phyloP scores from a whole-genome alignment of 2,888 invertebrate genomes.

The Diloba caeruleocephala region DNA sequence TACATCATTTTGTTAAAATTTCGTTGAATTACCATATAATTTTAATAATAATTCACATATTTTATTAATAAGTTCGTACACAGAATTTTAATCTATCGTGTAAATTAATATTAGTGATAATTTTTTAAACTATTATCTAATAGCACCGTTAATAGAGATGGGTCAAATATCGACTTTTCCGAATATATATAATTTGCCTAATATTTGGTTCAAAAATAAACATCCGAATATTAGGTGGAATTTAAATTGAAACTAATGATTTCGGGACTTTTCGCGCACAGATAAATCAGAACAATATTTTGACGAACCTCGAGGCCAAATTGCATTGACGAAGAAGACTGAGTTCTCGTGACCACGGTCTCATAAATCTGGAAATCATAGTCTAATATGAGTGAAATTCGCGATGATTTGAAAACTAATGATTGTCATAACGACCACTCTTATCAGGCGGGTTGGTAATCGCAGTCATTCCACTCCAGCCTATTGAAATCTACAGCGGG shows the following conservation, averaged over 20 bases:
- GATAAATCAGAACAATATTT: too few species aligned
- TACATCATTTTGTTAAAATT: slow-evolving; percentile 16
- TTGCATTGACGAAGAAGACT: too few species aligned
- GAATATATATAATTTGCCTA: background rate
- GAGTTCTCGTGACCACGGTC: too few species aligned
- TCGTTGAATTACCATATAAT: background rate
- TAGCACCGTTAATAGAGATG: background rate
- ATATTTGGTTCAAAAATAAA: background rate
- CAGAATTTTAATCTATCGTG: slow-evolving; percentile 14
- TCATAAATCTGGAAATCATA: too few species aligned
- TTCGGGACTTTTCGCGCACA: too few species aligned
- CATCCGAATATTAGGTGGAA: slow-evolving; percentile 8
- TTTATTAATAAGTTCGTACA: slow-evolving; percentile 1
- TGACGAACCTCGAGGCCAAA: too few species aligned
- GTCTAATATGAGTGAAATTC: too few species aligned
- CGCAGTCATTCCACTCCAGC: too few species aligned
- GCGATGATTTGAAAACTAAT: background rate
- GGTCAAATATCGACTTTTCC: background rate
- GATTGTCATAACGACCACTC: background rate
- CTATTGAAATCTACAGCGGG: too few species aligned
- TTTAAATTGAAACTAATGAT: too few species aligned
- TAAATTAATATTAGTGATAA: slow-evolving; percentile 18
- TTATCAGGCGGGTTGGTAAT: background rate
- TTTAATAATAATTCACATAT: background rate
- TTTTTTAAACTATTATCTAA: slow-evolving; percentile 12